phyloP scores from a whole-genome alignment of 2,888 invertebrate genomes.

The Lepidocyrtinus sp. region DNA sequence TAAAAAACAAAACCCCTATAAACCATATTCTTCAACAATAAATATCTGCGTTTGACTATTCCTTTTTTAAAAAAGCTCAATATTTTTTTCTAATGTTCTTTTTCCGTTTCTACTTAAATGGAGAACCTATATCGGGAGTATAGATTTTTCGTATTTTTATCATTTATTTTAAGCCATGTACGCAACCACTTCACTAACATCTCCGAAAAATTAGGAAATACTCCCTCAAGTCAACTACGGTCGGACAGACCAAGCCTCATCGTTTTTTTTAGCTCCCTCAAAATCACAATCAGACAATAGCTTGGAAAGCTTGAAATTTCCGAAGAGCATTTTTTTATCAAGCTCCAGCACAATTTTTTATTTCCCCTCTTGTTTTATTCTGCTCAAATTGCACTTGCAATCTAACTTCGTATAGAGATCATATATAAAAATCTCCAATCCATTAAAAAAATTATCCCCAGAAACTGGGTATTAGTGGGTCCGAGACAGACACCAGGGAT shows the following conservation, averaged over 20 bases:
- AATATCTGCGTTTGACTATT: neutral
- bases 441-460: conserved; percentile 24
- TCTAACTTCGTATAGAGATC: neutral
- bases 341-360: conserved; percentile 40
- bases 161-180: too few species aligned
- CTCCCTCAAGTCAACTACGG: conserved; percentile 53
- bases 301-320: too few species aligned
- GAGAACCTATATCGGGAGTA: too few species aligned
- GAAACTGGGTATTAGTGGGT: conserved; percentile 46
- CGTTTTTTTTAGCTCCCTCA: conserved; percentile 39
- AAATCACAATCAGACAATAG: too few species aligned
- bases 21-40: too few species aligned
- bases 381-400: conserved; percentile 36
- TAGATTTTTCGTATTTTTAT: too few species aligned
- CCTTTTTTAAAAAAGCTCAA: conserved; percentile 24
- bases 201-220: conserved; percentile 26
- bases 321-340: too few species aligned
- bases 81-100: too few species aligned
- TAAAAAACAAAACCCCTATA: conserved; percentile 9
- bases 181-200: conserved; percentile 33
- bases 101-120: too few species aligned
- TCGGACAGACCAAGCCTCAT: conserved; percentile 43
- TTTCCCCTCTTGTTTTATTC: conserved; percentile 53
- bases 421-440: conserved; percentile 5
- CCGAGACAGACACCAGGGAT: conserved; percentile 47